Percentiles rank a stretch among this genome's conserved stretches.
These are phyloP conservation scores for Tubulanus polymorphus DNA, from an alignment of 2,888 invertebrate genomes.

Conservation along the genomic window DNA sequence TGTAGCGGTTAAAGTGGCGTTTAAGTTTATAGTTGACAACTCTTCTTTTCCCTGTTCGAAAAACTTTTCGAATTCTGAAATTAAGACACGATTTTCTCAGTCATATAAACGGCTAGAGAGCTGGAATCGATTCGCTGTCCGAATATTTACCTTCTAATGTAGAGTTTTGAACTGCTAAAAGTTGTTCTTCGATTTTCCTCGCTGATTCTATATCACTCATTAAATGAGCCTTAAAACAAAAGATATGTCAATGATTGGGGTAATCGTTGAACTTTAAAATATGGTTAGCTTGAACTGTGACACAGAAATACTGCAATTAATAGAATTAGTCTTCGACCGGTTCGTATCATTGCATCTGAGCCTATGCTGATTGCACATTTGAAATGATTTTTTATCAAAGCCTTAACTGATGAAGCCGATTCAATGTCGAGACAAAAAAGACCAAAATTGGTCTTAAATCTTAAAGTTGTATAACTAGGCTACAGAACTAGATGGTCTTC, in stretches of 20 bases:
- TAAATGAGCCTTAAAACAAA: slow-evolving; percentile 33
- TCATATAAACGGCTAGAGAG: not conserved
- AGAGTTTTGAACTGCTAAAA: slow-evolving; percentile 42
- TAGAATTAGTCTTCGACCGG: no score
- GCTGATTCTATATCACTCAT: slow-evolving; percentile 38
- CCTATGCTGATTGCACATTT: no score
- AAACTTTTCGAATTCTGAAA: slow-evolving; percentile 46
- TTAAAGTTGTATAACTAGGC: no score
- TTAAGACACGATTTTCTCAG: not conserved
- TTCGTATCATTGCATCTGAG: no score
- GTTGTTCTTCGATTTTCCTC: slow-evolving; percentile 42
- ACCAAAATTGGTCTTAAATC: no score
- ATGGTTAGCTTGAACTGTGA: no score
- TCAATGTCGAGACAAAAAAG: no score
- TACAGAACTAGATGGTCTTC: no score
- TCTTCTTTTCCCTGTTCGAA: slow-evolving; percentile 40
- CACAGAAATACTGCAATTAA: no score
- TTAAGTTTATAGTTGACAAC: slow-evolving; percentile 26
- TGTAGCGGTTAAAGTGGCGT: slow-evolving; percentile 33
- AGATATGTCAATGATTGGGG: slow-evolving; percentile 1
- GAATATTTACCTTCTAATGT: slow-evolving; percentile 38
- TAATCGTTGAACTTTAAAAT: no score
- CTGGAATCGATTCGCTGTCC: not conserved
- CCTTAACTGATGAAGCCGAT: no score
- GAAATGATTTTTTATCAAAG: no score